Percentiles rank a stretch among this genome's conserved stretches.
Evolutionary conservation across 2,797 vertebrate species (phyloP).

Genomic region (Amniataba percoides): DNA sequence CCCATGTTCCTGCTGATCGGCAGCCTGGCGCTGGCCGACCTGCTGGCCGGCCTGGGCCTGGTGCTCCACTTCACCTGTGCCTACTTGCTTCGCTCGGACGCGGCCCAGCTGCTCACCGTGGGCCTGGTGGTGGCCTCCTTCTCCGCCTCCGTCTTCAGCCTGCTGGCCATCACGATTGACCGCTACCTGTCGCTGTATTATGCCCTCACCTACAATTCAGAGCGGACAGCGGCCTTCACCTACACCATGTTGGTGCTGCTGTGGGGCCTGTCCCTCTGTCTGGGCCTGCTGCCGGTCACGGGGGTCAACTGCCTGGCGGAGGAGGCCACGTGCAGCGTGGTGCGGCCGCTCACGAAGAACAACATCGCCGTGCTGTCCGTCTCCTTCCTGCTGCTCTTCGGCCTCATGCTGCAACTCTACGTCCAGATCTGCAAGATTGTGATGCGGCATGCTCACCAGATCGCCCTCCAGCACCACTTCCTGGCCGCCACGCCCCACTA

Average conservation of each 20-base stretch:
- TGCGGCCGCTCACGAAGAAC: constrained; percentile 97
- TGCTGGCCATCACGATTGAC: constrained; percentile 98
- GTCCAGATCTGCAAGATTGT: constrained; percentile 99
- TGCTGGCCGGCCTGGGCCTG: constrained; percentile 95
- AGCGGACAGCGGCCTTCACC: constrained; percentile 96
- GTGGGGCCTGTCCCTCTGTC: constrained; percentile 94
- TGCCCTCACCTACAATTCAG: constrained; percentile 97
- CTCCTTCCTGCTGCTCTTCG: constrained; percentile 97
- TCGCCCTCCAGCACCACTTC: constrained; percentile 98
- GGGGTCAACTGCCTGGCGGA: constrained; percentile 98
- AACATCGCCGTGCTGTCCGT: constrained; percentile 94
- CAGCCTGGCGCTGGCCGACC: constrained; percentile 97
- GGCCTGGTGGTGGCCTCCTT: constrained; percentile 98
- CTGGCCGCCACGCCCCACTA: constrained; percentile 97
- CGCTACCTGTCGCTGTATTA: constrained; percentile 99
- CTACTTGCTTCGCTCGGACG: constrained; percentile 95
- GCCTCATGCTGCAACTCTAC: constrained; percentile 98
- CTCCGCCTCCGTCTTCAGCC: constrained; percentile 97
- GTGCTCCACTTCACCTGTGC: constrained; percentile 96
- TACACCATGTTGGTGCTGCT: constrained; percentile 96
- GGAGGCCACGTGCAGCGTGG: constrained; percentile 95
- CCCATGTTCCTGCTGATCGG: constrained; percentile 99
- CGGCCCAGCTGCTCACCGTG: constrained; percentile 93
- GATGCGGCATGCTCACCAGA: constrained; percentile 98
- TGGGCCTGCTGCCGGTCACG: constrained; percentile 94